phyloP scores from a whole-genome alignment of 2,797 vertebrate species.

The Luscinia megarhynchos region DNA sequence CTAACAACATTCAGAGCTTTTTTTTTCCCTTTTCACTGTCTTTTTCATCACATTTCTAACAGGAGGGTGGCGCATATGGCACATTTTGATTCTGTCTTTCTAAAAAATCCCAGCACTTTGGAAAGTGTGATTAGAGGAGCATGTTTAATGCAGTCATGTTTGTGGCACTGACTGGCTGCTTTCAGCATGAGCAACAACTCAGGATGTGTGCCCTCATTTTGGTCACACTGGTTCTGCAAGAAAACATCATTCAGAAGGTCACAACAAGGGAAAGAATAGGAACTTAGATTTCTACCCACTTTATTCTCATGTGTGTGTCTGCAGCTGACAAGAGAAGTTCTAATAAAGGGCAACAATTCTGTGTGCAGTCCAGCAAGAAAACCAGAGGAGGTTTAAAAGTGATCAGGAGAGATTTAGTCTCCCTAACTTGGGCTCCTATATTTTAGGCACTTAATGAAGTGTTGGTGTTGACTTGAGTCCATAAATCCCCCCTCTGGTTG shows the following conservation, averaged over 20 bases:
- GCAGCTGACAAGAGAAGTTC: neutral
- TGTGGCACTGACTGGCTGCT: neutral
- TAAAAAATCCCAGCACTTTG: slow-evolving; percentile 25
- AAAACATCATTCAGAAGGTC: neutral
- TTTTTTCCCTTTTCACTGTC: neutral
- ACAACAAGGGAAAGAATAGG: neutral
- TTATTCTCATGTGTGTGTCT: neutral
- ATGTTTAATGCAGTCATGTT: neutral
- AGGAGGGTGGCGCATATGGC: slow-evolving; percentile 61
- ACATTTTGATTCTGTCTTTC: slow-evolving; percentile 42
- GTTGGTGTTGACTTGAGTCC: neutral
- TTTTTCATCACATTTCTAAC: slow-evolving; percentile 49
- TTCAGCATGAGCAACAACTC: neutral
- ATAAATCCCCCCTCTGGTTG: neutral
- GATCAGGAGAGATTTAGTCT: neutral
- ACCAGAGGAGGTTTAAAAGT: neutral
- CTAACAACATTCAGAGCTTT: slow-evolving; percentile 36
- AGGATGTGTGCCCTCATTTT: neutral
- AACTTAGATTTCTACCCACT: neutral
- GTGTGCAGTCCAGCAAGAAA: neutral
- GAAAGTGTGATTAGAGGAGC: slow-evolving; percentile 38
- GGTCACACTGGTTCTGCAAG: neutral
- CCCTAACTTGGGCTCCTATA: neutral
- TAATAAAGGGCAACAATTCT: neutral
- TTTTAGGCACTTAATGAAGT: neutral